These are phyloP conservation scores for Thalassophryne amazonica DNA, from an alignment of 2,797 vertebrate genomes.

Conservation along the genomic window DNA sequence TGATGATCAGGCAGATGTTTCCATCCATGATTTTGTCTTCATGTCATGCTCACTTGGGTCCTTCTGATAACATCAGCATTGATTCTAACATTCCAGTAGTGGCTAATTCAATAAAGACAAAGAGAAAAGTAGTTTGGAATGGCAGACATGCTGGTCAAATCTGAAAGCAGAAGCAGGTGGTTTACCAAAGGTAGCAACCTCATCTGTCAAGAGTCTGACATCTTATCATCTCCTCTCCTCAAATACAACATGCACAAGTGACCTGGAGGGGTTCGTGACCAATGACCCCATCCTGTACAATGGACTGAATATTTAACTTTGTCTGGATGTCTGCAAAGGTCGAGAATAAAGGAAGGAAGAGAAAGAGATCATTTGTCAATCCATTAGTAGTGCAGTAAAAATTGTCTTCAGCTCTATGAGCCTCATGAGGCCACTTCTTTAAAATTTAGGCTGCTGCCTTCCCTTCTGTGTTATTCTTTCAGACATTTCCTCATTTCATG, in stretches of 20 bases:
- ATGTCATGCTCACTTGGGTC: slow-evolving; percentile 64
- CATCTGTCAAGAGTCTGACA: slow-evolving; percentile 6
- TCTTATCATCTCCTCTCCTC: neutral
- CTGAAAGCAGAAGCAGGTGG: neutral
- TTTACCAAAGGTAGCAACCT: neutral
- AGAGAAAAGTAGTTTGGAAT: slow-evolving; percentile 33
- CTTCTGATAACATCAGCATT: slow-evolving; percentile 61
- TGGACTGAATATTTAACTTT: no score
- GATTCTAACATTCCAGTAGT: slow-evolving; percentile 43
- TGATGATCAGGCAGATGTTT: slow-evolving; percentile 63
- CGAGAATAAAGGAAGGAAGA: no score
- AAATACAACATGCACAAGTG: neutral
- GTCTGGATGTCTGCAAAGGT: no score
- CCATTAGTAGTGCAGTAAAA: no score
- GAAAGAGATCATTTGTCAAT: no score
- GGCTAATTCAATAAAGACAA: slow-evolving; percentile 56
- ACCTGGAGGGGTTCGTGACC: slow-evolving; percentile 3
- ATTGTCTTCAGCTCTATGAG: no score
- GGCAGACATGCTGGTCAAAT: slow-evolving; percentile 5
- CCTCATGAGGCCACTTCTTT: no score
- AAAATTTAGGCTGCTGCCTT: no score
- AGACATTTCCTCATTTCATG: no score
- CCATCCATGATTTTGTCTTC: slow-evolving; percentile 67
- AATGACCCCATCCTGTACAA: slow-evolving; percentile 9
- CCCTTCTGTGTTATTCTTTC: no score